Base-by-base conservation (phyloP, 2,888 invertebrate species). In the Drosophila colorata region DNA sequence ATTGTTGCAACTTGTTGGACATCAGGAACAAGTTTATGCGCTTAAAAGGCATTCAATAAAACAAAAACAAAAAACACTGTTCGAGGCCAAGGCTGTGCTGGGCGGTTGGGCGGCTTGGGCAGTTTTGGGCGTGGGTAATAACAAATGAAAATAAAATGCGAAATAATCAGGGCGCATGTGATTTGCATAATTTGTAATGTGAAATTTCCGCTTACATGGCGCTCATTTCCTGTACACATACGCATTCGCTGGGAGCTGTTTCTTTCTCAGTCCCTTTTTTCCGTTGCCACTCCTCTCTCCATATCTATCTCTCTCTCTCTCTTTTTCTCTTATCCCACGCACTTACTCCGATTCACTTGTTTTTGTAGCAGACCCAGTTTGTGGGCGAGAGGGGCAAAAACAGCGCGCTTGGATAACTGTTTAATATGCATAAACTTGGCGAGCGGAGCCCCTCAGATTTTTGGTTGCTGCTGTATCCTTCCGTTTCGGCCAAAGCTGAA, bases 111-210 rank as follows among this genome's bases (percentile, higher is more conserved):
- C 11, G 20, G 37, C 4, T 3, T 43, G 8, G 8, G 31, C 9
- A 11, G 11, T 11, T 31, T 31, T 33, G 65, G 65, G 44, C 65
- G 49, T 55, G 55, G 38, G 33, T 11, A 16, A 14, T 66, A 20
- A 40, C 46, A 47, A 73, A 67, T 63, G 59, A 56, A 75, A 75
- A 56, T 53, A 70, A 72, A 69, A 71, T 60, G 64, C 35, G 64
- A 78, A 75, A 69, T 75, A 78, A 70, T 74, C 70, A 68, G 65
- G 67, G 48, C 71, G 55, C 76, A 77, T 88, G 78, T 80, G 87
- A 88, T 89, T 87, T 90, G 87, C 87, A 87, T 89, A 89, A 90
- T 87, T 88, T 88, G 76, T 84, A 72, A 89, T 82, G 77, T 74
- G 85, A 75, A 87, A 89, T 88, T 87, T 82, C 88, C 78, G 82